A percentile compares a stretch with the other conserved stretches of the same genome.
These are phyloP conservation scores for Pluvianellus socialis DNA, from an alignment of 2,113 vertebrate species.

Conservation along the genomic window DNA sequence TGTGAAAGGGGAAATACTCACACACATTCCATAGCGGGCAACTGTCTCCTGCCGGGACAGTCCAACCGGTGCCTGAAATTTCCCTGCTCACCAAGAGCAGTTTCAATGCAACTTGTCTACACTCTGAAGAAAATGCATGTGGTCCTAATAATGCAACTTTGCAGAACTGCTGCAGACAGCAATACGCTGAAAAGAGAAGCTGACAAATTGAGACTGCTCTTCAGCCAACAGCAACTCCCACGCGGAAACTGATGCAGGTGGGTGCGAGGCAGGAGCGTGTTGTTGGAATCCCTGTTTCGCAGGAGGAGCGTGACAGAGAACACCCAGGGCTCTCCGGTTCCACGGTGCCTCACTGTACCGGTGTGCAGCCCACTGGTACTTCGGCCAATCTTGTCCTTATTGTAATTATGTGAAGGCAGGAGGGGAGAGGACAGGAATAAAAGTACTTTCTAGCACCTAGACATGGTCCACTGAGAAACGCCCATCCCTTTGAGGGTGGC, in stretches of 20 bases:
- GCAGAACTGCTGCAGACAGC: neutral
- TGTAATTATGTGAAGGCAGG: neutral
- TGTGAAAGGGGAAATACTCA: neutral
- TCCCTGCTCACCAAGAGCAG: neutral
- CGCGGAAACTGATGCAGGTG: neutral
- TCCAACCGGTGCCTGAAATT: neutral
- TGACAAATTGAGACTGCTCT: neutral
- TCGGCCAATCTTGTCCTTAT: neutral
- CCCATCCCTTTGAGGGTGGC: neutral
- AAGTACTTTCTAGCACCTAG: neutral
- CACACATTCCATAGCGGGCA: neutral
- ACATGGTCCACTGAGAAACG: neutral
- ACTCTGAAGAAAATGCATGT: rapidly evolving
- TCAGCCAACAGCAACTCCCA: neutral
- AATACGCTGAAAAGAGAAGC: neutral
- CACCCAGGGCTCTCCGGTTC: rapidly evolving
- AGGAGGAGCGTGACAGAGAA: rapidly evolving
- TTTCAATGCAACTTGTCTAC: neutral
- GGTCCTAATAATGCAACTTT: neutral
- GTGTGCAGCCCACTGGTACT: rapidly evolving
- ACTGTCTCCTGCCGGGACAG: neutral
- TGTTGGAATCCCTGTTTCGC: neutral
- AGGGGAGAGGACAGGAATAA: neutral
- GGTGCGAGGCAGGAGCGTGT: rapidly evolving
- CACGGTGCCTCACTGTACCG: neutral